Evolutionary conservation across 1,140 invertebrate species (phyloP).

Genomic region (Tenebrio molitor): DNA sequence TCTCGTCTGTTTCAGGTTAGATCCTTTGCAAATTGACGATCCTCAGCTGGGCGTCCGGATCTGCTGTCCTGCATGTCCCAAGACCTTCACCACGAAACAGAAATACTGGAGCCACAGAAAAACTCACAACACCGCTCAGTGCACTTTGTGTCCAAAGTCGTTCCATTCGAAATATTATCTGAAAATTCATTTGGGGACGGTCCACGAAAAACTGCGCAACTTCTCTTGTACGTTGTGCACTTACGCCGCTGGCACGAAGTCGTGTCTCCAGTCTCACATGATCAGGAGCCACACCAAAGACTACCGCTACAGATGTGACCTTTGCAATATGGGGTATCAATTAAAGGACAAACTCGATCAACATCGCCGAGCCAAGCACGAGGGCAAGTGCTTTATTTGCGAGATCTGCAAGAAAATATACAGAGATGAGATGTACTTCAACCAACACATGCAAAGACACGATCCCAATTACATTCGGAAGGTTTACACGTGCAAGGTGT

Average conservation of each 20-base stretch:
- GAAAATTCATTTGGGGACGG: neutral
- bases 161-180: constrained; percentile 7
- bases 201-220: constrained; percentile 68
- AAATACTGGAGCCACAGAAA: neutral
- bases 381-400: constrained; percentile 51
- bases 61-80: neutral
- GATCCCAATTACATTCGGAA: constrained; percentile 24
- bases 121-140: neutral
- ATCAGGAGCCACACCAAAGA: too few relatives aligned
- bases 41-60: too few relatives aligned
- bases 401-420: constrained; percentile 49
- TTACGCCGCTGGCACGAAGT: too few relatives aligned
- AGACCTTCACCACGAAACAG: constrained; percentile 13
- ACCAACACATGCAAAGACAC: constrained; percentile 40
- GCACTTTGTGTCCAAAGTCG: constrained; percentile 29
- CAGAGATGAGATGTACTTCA: constrained; percentile 1
- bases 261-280: too few relatives aligned
- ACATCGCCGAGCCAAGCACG: constrained; percentile 52
- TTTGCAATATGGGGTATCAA: too few relatives aligned
- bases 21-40: too few relatives aligned
- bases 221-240: too few relatives aligned
- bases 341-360: constrained; percentile 37
- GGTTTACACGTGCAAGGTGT: constrained; percentile 45
- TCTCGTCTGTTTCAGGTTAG: too few relatives aligned
- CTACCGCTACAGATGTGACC: too few relatives aligned